Conservation (phyloP, 2,113 vertebrate genomes). For the Stictonetta naevosa region DNA sequence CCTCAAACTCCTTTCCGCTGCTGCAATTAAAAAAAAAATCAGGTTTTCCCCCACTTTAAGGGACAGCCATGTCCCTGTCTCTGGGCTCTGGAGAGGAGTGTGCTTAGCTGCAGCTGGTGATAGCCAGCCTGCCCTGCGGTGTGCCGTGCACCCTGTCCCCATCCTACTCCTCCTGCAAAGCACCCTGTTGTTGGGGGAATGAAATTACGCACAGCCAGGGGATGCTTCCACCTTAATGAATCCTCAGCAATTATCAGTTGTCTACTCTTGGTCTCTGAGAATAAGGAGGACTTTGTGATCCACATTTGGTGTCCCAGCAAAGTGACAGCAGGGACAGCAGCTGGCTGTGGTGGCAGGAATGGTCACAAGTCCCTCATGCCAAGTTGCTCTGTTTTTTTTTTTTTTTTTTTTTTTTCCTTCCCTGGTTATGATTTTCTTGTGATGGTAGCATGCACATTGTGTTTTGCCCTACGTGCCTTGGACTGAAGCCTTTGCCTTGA, state of each 20-base stretch:
- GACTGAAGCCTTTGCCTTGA: too few species aligned
- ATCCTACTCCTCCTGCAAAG: neutral
- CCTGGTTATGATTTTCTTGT: too few species aligned
- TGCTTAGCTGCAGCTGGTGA: neutral
- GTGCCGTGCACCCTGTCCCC: neutral
- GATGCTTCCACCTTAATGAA: neutral
- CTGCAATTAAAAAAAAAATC: neutral
- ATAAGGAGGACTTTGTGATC: neutral
- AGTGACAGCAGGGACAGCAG: neutral
- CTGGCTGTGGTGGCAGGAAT: neutral
- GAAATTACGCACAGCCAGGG: neutral
- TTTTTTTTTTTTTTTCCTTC: too few species aligned
- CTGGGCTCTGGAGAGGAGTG: neutral
- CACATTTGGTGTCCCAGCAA: neutral
- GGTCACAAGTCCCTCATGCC: neutral
- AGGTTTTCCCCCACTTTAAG: neutral
- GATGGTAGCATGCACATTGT: too few species aligned
- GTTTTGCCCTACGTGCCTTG: too few species aligned
- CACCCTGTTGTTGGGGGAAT: neutral
- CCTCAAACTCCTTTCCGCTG: neutral
- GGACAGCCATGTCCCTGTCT: neutral
- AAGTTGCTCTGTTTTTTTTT: fast-evolving
- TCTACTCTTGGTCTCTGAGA: neutral
- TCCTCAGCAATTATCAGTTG: neutral
- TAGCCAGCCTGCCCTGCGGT: neutral